Conservation (phyloP, 2,113 vertebrate genomes). For the Cyprinodon brontotheroides region DNA sequence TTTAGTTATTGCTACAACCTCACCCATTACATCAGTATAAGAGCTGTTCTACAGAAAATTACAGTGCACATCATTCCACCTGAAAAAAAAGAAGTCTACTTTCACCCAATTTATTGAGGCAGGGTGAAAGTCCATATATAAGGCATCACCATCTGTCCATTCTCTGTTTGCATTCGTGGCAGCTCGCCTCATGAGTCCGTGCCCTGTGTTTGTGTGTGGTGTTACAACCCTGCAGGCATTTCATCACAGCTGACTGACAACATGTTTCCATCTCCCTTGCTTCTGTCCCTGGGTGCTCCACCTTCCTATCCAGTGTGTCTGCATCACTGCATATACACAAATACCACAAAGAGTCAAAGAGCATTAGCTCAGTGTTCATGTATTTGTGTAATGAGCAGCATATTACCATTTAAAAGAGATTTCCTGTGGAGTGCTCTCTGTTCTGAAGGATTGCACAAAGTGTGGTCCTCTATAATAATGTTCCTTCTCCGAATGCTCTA, state of each 20-base stretch:
- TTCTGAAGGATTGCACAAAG: not conserved
- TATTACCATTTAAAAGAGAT: slow-evolving; percentile 14
- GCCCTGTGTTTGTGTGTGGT: slow-evolving; percentile 13
- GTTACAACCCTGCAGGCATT: slow-evolving; percentile 48
- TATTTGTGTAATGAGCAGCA: slow-evolving; percentile 5
- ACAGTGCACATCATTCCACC: not conserved
- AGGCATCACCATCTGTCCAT: not conserved
- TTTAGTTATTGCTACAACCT: not conserved
- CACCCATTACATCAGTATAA: not conserved
- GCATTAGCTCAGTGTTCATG: not conserved
- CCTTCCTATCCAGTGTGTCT: slow-evolving; percentile 25
- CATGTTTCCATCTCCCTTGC: slow-evolving; percentile 49
- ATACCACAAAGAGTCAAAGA: not conserved
- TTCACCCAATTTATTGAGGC: not conserved
- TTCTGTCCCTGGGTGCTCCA: slow-evolving; percentile 46
- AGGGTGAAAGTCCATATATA: not conserved
- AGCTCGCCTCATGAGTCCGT: slow-evolving; percentile 20
- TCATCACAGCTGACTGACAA: slow-evolving; percentile 57
- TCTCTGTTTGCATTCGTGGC: slow-evolving; percentile 2
- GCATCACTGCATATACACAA: slow-evolving; percentile 2
- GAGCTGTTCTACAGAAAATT: not conserved
- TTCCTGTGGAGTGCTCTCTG: slow-evolving; percentile 1
- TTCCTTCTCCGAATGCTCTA: not conserved
- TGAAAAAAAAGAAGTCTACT: not conserved
- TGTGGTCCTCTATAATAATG: not conserved